These are phyloP conservation scores for Tolypeutes matacus DNA, from an alignment of 2,797 vertebrate species.

Conservation along the genomic window DNA sequence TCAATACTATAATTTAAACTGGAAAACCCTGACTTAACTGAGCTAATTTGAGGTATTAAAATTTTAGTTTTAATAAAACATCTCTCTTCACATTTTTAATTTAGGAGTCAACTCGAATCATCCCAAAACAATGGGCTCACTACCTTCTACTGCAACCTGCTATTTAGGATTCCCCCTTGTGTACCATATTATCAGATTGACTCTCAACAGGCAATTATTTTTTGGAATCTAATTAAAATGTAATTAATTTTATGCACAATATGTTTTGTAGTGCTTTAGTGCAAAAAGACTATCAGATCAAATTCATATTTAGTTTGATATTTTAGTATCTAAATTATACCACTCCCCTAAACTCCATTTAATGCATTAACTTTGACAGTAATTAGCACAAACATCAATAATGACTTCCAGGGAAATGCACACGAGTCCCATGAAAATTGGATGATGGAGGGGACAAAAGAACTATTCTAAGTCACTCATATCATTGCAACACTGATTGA, in stretches of 20 bases:
- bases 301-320: conserved; percentile 56
- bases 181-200: conserved; percentile 22
- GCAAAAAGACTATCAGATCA: conserved; percentile 45
- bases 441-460: conserved; percentile 32
- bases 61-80: conserved; percentile 32
- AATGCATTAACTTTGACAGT: neutral
- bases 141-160: conserved; percentile 18
- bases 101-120: conserved; percentile 3
- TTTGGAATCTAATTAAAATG: conserved; percentile 79
- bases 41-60: neutral
- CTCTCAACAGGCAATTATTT: conserved; percentile 42
- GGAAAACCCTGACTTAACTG: neutral
- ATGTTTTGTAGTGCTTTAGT: conserved; percentile 72
- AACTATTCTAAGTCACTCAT: neutral
- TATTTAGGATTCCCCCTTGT: conserved; percentile 1
- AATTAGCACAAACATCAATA: conserved; percentile 33
- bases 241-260: conserved; percentile 78
- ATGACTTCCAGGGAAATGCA: neutral
- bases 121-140: neutral
- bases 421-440: neutral
- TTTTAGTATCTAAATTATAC: neutral
- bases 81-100: conserved; percentile 9
- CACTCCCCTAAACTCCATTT: neutral
- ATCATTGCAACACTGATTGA: neutral
- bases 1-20: neutral